phyloP scores from a whole-genome alignment of 2,797 vertebrate genomes.

The Lacerta viridis region DNA sequence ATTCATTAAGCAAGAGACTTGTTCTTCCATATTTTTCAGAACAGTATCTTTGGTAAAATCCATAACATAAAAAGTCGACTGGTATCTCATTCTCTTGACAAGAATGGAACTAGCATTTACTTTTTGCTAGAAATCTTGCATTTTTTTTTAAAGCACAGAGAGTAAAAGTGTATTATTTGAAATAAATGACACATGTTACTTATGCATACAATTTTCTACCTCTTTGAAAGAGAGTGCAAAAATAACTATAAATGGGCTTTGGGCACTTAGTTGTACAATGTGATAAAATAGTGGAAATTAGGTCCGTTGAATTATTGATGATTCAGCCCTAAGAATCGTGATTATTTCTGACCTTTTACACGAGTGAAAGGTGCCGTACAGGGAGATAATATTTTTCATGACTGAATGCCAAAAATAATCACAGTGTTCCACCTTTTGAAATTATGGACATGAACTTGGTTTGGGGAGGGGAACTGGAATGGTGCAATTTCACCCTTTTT shows the following conservation, averaged over 20 bases:
- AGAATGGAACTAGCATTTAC: background rate
- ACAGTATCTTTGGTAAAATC: background rate
- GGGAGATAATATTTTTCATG: slow-evolving; percentile 27
- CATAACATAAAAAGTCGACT: background rate
- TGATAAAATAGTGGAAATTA: slow-evolving; percentile 18
- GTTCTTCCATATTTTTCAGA: background rate
- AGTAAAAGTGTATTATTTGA: slow-evolving; percentile 15
- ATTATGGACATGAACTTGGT: slow-evolving; percentile 8
- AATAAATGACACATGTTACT: background rate
- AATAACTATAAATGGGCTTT: slow-evolving; percentile 14
- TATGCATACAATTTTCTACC: slow-evolving; percentile 15
- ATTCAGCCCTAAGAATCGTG: slow-evolving; percentile 4
- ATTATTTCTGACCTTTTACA: slow-evolving; percentile 32
- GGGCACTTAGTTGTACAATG: slow-evolving; percentile 31
- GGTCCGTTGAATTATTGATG: slow-evolving; percentile 29
- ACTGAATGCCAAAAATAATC: slow-evolving; percentile 31
- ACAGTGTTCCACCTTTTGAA: background rate
- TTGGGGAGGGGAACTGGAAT: background rate
- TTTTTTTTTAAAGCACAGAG: background rate
- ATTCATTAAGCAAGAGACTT: too few relatives aligned
- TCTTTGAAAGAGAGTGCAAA: slow-evolving; percentile 26
- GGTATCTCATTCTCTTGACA: background rate
- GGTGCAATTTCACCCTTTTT: background rate
- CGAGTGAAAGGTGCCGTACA: slow-evolving; percentile 12
- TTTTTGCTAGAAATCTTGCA: background rate